A percentile compares a stretch with the other conserved stretches of the same genome.
Conservation (phyloP, 2,797 vertebrate species). For the Poeciliopsis presidionis region DNA sequence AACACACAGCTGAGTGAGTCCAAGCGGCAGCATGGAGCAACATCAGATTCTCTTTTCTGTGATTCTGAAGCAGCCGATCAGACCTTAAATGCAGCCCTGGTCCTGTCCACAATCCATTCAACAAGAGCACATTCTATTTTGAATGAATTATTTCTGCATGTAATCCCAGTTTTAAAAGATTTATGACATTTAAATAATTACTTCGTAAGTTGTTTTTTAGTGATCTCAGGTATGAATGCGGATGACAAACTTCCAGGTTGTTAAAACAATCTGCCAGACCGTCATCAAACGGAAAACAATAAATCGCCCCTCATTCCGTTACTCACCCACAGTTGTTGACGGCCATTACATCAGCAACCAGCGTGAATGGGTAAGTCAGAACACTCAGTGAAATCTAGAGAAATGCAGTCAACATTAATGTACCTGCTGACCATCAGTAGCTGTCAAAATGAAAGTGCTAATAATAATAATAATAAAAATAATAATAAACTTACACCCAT, state of each 20-base stretch:
- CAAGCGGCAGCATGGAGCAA: neutral
- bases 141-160: too few relatives aligned
- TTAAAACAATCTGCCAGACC: neutral
- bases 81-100: too few relatives aligned
- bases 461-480: neutral
- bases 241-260: neutral
- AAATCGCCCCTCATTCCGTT: neutral
- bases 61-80: neutral
- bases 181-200: too few relatives aligned
- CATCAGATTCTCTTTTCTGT: neutral
- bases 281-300: neutral
- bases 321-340: constrained; percentile 91
- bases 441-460: neutral
- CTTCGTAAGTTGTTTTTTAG: too few relatives aligned
- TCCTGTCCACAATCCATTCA: too few relatives aligned
- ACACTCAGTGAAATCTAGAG: constrained; percentile 87
- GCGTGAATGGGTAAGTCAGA: constrained; percentile 88
- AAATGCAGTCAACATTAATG: neutral
- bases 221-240: neutral
- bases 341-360: constrained; percentile 89
- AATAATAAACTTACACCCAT: constrained; percentile 81
- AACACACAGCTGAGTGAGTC: constrained; percentile 35
- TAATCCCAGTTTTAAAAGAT: too few relatives aligned
- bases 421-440: neutral
- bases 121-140: too few relatives aligned